Percentiles rank a stretch among this genome's conserved stretches.
Evolutionary conservation across 2,797 vertebrate species (phyloP).

Genomic region (Gallinago nigripennis): DNA sequence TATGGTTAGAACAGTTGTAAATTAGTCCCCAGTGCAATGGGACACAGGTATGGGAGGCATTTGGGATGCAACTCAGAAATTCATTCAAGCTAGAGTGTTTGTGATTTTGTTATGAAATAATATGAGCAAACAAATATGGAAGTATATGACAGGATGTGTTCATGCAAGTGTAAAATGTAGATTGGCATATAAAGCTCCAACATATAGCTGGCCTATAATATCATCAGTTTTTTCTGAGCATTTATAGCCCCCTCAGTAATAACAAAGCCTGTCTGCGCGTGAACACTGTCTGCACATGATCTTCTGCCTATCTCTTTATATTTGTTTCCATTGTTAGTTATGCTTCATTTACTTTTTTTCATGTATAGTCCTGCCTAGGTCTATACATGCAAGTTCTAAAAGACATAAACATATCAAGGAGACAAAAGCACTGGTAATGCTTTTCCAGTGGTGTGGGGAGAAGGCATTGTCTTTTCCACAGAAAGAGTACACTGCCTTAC

Average conservation of each 20-base stretch:
- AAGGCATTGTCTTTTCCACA: background rate
- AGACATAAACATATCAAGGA: background rate
- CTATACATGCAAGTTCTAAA: background rate
- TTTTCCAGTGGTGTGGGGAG: background rate
- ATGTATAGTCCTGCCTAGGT: background rate
- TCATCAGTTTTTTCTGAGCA: background rate
- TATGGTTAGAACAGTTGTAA: background rate
- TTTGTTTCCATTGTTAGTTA: background rate
- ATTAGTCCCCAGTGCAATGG: background rate
- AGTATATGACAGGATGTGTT: background rate
- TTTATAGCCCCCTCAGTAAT: background rate
- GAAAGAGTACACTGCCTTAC: background rate
- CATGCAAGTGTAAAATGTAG: background rate
- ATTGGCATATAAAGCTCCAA: background rate
- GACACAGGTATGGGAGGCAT: background rate
- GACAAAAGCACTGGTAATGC: background rate
- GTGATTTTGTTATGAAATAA: background rate
- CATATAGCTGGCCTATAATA: background rate
- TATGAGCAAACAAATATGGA: background rate
- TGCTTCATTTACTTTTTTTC: background rate
- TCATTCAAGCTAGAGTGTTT: background rate
- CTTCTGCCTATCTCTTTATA: background rate
- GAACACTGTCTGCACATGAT: accelerated
- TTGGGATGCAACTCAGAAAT: background rate
- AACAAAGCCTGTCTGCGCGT: background rate